Evolutionary conservation across 2,113 vertebrate species (phyloP).

Genomic region (Cichladusa arquata): DNA sequence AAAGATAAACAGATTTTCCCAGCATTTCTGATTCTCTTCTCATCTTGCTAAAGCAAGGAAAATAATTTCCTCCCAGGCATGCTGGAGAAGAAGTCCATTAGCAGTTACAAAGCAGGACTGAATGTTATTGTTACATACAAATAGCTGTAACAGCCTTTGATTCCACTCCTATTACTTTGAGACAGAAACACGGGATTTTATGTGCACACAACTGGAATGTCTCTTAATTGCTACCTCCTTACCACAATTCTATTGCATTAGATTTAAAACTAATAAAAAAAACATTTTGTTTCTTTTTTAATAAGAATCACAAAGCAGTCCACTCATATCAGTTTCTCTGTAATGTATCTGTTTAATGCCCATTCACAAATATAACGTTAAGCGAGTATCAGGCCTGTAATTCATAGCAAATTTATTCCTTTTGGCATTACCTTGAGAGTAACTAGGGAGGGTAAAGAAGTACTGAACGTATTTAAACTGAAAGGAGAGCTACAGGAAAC

Average conservation of each 20-base stretch:
- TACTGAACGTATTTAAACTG: neutral
- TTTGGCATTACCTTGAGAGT: neutral
- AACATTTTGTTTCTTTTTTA: neutral
- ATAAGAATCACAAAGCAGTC: neutral
- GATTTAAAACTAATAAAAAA: neutral
- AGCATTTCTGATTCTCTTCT: neutral
- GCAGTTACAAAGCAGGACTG: neutral
- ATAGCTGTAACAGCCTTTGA: neutral
- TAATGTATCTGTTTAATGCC: neutral
- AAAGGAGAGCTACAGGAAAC: neutral
- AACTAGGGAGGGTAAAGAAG: neutral
- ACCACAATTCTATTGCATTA: neutral
- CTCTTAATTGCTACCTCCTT: neutral
- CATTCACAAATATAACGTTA: rapidly evolving
- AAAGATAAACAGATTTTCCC: constrained; percentile 20
- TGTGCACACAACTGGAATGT: neutral
- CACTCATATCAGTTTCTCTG: neutral
- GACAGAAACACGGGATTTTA: neutral
- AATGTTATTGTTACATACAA: neutral
- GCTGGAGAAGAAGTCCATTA: constrained; percentile 2
- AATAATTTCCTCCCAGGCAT: neutral
- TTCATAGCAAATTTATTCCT: neutral
- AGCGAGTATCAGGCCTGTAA: neutral
- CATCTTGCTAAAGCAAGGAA: neutral
- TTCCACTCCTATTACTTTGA: neutral